A percentile compares a stretch with the other conserved stretches of the same genome.
These are phyloP conservation scores for Ceyx margarethae DNA, from an alignment of 2,113 vertebrate species.

Conservation along the genomic window DNA sequence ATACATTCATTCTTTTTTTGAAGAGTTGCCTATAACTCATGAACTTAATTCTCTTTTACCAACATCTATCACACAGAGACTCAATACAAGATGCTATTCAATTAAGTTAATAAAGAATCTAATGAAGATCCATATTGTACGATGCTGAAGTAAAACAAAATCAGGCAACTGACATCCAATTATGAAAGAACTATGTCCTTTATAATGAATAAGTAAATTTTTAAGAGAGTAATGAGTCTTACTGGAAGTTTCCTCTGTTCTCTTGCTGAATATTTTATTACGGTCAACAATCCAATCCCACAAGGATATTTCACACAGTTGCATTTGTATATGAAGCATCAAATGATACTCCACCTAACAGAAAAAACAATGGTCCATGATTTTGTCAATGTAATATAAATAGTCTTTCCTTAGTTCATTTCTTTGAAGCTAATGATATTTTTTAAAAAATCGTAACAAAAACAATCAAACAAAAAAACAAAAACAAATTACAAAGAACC, in stretches of 20 bases:
- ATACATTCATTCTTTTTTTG: not conserved
- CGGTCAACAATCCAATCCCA: constrained; percentile 92
- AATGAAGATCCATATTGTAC: not conserved
- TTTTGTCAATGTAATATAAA: not conserved
- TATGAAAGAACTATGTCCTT: not conserved
- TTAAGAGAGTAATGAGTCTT: constrained; percentile 32
- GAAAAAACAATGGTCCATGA: not conserved
- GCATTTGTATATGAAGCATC: constrained; percentile 98
- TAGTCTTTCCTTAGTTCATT: not conserved
- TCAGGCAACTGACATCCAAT: not conserved
- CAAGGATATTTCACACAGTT: constrained; percentile 90
- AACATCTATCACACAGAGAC: not conserved
- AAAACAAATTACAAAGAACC: too few species aligned
- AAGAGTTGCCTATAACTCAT: not conserved
- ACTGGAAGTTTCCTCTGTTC: constrained; percentile 64
- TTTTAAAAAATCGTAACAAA: not conserved
- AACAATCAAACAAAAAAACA: not conserved
- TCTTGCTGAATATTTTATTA: constrained; percentile 65
- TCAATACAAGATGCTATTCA: not conserved
- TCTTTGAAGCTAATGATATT: not conserved
- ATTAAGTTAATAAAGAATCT: not conserved
- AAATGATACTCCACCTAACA: constrained; percentile 86
- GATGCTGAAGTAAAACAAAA: not conserved
- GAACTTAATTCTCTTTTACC: not conserved
- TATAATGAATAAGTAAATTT: not conserved